Conservation (phyloP, 2,888 invertebrate species). For the Chloromyia formosa region DNA sequence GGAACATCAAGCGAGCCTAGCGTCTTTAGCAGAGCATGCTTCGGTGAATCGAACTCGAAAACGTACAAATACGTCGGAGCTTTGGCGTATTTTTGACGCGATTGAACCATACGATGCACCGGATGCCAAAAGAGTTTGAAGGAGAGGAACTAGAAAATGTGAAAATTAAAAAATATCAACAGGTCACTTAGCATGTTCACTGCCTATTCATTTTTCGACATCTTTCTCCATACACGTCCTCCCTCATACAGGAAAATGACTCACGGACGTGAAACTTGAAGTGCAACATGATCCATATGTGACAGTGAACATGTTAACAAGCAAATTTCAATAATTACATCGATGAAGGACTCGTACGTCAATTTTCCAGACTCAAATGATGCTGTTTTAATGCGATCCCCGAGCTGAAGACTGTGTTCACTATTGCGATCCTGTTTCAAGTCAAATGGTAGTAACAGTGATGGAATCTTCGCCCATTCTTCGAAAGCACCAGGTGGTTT, state of each 20-base stretch:
- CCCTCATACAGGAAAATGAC: too few species aligned
- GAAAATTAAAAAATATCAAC: background rate
- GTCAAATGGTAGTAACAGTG: slow-evolving; percentile 55
- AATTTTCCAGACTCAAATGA: slow-evolving; percentile 57
- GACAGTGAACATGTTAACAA: too few species aligned
- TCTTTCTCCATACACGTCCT: too few species aligned
- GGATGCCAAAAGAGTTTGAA: slow-evolving; percentile 63
- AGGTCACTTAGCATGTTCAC: too few species aligned
- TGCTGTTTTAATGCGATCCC: slow-evolving; percentile 54
- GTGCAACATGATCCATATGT: too few species aligned
- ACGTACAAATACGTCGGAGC: slow-evolving; percentile 61
- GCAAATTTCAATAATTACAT: slow-evolving; percentile 2
- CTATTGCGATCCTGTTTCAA: slow-evolving; percentile 53
- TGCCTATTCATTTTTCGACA: too few species aligned
- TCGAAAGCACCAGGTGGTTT: background rate
- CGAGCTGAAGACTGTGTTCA: slow-evolving; percentile 53
- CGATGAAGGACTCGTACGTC: slow-evolving; percentile 1
- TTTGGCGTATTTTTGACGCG: slow-evolving; percentile 55
- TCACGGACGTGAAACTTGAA: too few species aligned
- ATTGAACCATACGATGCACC: slow-evolving; percentile 59
- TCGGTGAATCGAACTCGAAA: slow-evolving; percentile 62
- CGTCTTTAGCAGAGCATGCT: slow-evolving; percentile 61
- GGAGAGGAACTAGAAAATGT: slow-evolving; percentile 56
- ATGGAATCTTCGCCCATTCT: background rate
- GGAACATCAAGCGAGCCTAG: slow-evolving; percentile 58